Conservation (phyloP, 2,113 vertebrate genomes). For the Australoheros scitulus region DNA sequence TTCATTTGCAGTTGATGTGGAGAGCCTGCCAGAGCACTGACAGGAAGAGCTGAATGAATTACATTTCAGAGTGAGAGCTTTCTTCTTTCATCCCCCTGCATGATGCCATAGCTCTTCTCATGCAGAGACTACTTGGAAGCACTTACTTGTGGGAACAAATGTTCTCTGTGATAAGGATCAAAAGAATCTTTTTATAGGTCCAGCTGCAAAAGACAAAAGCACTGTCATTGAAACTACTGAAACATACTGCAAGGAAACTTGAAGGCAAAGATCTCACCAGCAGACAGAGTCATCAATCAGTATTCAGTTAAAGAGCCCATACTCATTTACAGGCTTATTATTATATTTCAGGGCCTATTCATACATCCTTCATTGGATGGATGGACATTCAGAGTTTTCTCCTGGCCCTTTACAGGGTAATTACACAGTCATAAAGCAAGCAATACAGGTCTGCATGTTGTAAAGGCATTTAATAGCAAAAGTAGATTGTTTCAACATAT, state of each 20-base stretch:
- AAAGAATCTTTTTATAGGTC: conserved; percentile 36
- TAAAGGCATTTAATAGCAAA: neutral
- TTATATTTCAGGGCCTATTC: neutral
- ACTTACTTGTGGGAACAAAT: conserved; percentile 50
- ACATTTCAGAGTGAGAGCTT: conserved; percentile 23
- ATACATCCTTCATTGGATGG: neutral
- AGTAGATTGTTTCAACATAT: neutral
- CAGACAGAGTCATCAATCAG: neutral
- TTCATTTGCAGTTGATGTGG: conserved; percentile 33
- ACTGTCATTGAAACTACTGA: neutral
- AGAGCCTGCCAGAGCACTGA: conserved; percentile 22
- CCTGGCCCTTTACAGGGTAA: neutral
- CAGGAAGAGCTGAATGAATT: conserved; percentile 42
- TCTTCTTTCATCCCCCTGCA: conserved; percentile 37
- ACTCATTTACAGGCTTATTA: neutral
- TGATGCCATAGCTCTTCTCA: conserved; percentile 34
- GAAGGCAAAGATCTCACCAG: neutral
- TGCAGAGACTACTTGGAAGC: conserved; percentile 3
- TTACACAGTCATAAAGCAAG: neutral
- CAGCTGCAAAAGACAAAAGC: conserved; percentile 33
- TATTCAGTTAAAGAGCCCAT: neutral
- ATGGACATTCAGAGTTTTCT: accelerated
- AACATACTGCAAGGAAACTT: neutral
- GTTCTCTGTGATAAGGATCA: conserved; percentile 57
- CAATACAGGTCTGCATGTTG: neutral